Conservation (phyloP, 2,888 invertebrate species). For the Callosobruchus maculatus region DNA sequence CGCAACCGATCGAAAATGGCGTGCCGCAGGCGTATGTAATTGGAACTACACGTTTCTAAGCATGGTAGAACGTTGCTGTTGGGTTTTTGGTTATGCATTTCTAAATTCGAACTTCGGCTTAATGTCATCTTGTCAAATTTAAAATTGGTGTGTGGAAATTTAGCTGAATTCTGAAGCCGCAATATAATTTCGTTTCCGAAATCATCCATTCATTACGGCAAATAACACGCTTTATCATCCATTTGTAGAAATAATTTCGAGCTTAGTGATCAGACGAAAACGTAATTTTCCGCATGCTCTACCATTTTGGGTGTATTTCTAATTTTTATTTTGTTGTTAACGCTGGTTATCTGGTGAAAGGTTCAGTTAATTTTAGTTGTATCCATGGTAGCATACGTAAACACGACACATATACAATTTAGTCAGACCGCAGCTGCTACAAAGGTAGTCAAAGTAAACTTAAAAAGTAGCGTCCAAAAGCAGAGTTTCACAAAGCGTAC, state of each 20-base stretch:
- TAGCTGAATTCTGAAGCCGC: not conserved
- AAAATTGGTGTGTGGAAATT: not conserved
- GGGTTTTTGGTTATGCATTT: conserved; percentile 11
- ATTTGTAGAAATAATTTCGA: not conserved
- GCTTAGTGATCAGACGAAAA: not conserved
- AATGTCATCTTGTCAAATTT: not conserved
- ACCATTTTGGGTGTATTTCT: conserved; percentile 41
- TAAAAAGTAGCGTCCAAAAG: no score
- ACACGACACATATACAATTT: no score
- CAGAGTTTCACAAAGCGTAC: no score
- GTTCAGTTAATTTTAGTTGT: conserved; percentile 1
- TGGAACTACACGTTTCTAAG: conserved; percentile 55
- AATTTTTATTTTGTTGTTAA: conserved; percentile 31
- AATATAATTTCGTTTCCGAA: not conserved
- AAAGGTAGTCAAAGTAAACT: no score
- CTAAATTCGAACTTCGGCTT: conserved; percentile 1
- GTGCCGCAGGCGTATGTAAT: conserved; percentile 50
- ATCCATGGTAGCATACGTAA: not conserved
- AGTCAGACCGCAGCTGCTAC: no score
- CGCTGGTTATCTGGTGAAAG: conserved; percentile 39
- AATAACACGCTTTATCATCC: not conserved
- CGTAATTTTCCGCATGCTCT: conserved; percentile 22
- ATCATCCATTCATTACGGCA: not conserved
- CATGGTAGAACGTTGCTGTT: conserved; percentile 51
- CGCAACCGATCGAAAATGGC: conserved; percentile 6